Evolutionary conservation across 37 sponge, comb jelly and placozoan species (phyloP), one percentile per base, ranked within the genome.

Genomic region (Ephydatia muelleri): DNA sequence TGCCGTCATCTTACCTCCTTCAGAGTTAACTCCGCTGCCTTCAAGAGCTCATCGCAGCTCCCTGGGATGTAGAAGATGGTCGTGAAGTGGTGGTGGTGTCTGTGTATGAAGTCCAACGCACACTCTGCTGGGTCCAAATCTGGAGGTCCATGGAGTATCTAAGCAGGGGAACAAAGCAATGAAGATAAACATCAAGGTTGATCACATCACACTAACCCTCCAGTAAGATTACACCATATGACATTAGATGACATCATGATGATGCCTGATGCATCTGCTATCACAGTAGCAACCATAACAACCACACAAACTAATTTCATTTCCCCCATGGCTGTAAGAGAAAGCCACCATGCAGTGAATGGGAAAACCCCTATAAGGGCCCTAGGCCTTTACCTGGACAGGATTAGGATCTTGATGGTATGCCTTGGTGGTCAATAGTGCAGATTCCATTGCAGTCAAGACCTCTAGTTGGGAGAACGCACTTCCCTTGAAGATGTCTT

Each of bases 81-180:
- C 2, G 66, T 67, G 72, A 78, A 89, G 81, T 68, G 73, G 40
- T 49, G 16, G 80, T 68, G 78, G 40, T 71, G 30, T 57, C 70
- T 81, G 66, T 39, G 64, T 22, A 89, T 67, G 43, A 89, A 89
- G 67, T 89, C 89, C 31, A 49, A 32, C n/a, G 79, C 79, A 47
- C 70, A 25, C 37, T 89, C 84, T 35, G 84, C 38, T 0, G 84
- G 84, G 67, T 89, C 82, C 30, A 67, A 3, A 25, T 57, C 74
- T 35, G 78, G 76, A 43, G 80, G 25, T 16, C 81, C 92, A 22
- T 74, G 38, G 43, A 92, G 38, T 1, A 91, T 33, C 91, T 91
- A 76, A 27, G 30, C 14, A 57, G 49, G 30, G 3, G 22, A 4
- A 67, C 21, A 73, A 80, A 2, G 6, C 36, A 70, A 35, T 5